Percentiles rank a stretch among this genome's conserved stretches.
These are phyloP conservation scores for Agrotis exclamationis DNA, from an alignment of 2,888 invertebrate species.

Conservation along the genomic window DNA sequence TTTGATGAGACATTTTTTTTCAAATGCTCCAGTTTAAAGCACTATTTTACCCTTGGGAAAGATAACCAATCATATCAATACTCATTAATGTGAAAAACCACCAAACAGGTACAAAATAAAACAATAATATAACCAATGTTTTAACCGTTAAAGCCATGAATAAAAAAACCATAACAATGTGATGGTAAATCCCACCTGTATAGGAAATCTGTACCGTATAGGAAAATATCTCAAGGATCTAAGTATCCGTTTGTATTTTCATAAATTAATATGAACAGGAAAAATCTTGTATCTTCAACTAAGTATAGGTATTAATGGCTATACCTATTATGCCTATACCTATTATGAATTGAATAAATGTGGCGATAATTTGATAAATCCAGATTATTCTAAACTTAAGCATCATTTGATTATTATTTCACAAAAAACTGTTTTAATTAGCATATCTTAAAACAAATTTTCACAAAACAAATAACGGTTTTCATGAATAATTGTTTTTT, in stretches of 20 bases:
- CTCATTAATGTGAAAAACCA: neutral
- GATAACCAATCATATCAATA: neutral
- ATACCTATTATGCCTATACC: no score
- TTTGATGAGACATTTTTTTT: neutral
- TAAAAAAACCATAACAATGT: neutral
- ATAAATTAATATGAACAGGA: conserved; percentile 28
- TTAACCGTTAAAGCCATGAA: neutral
- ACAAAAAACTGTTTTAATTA: neutral
- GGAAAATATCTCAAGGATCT: conserved; percentile 39
- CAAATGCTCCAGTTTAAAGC: neutral
- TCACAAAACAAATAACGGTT: neutral
- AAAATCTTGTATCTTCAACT: conserved; percentile 14
- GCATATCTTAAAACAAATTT: neutral
- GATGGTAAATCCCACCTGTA: neutral
- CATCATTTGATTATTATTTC: neutral
- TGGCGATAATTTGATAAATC: neutral
- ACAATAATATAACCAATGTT: no score
- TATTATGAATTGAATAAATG: neutral
- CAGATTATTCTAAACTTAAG: neutral
- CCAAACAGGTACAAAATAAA: neutral
- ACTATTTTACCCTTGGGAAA: neutral
- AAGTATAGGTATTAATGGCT: neutral
- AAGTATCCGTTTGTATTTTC: neutral
- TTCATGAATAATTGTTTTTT: neutral
- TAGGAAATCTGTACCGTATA: conserved; percentile 19